These are phyloP conservation scores for Octodon degus DNA, from an alignment of 2,113 vertebrate genomes.

Conservation along the genomic window DNA sequence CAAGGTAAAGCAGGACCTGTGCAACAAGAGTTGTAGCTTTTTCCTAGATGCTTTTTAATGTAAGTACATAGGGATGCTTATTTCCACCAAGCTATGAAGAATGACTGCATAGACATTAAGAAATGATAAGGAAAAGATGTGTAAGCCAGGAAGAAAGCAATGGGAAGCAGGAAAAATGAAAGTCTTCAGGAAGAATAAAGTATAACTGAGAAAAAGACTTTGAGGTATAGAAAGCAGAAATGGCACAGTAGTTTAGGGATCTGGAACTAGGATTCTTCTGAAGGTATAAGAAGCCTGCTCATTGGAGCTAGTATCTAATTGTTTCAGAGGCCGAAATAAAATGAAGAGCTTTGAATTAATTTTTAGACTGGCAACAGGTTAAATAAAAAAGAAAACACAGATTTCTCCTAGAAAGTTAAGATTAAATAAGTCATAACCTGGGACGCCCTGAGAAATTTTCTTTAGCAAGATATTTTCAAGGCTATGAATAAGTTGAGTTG, in stretches of 20 bases:
- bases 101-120: conserved; percentile 13
- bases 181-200: background rate
- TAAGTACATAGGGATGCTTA: background rate
- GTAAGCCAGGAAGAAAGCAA: background rate
- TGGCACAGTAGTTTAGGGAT: background rate
- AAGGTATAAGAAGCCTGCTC: background rate
- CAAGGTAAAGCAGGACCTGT: too few species aligned
- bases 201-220: background rate
- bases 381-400: background rate
- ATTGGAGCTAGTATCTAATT: background rate
- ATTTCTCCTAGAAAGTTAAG: background rate
- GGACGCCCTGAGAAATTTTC: background rate
- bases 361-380: background rate
- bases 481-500: background rate
- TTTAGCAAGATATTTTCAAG: conserved; percentile 4
- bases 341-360: background rate
- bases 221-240: background rate
- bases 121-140: background rate
- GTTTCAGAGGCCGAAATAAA: background rate
- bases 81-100: background rate
- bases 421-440: background rate
- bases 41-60: background rate
- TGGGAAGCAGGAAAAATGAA: background rate
- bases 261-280: background rate
- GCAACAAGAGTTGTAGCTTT: too few species aligned